Evolutionary conservation across 2,888 invertebrate genomes (phyloP), one percentile per base, ranked within the genome.

Genomic region (Tetragonula carbonaria): DNA sequence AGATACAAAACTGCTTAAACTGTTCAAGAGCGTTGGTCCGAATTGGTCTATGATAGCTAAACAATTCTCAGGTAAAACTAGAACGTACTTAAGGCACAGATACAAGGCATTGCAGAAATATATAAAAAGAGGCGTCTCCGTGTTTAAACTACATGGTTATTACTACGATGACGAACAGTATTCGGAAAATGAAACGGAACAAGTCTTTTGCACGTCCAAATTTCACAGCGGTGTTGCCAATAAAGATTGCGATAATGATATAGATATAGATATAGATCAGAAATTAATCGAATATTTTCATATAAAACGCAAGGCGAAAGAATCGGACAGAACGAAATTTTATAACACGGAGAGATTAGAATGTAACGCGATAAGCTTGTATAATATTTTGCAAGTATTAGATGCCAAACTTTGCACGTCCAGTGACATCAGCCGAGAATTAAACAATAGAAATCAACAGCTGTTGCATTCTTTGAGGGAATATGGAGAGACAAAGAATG

Each of bases 61-160:
- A 71, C 91, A 94, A 84, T 95, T 97, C 80, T 95, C 95, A 13
- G 95, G 95, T 6, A 96, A 96, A 90, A 95, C 95, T 57, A 95
- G 97, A 66, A 95, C 95, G 3, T 95, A 96, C 89, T 95, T 97
- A 72, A 95, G 97, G 59, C 96, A 96, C 73, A 95, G 97, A 45
- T 96, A 96, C 91, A 67, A 93, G 0, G 95, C 95, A 0, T 97
- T 63, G 45, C 63, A 23, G 96, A 0, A 88, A 95, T 86, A 82
- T 2, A 38, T 51, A 18, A 74, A 50, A 1, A 85, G 21, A 53
- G 84, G 80, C 51, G 16, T 78, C 13, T 78, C 79, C 11, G 5
- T 90, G 6, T 0, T 21, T 13, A 57, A 67, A 14, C 62, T 89
- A 67, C 90, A 83, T 62, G 55, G 11, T 16, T 6, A 4, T 6